A percentile compares a stretch with the other conserved stretches of the same genome.
phyloP scores from a whole-genome alignment of 1,140 invertebrate species.

The fruit fly (Drosophila melanogaster) region DNA sequence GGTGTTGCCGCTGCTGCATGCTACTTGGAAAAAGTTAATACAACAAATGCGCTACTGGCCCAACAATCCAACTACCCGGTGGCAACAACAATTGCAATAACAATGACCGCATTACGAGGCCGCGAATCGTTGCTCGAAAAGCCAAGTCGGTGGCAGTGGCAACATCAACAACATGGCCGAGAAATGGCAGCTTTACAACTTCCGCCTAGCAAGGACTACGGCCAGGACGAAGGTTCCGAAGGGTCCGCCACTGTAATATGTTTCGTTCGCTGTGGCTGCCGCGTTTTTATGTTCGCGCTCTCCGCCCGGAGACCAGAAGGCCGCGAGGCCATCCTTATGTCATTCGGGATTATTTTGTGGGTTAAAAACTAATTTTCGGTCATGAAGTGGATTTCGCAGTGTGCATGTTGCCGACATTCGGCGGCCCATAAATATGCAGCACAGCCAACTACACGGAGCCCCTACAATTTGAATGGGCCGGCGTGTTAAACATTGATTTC shows the following conservation, averaged over 20 bases:
- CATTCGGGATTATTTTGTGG: constrained; percentile 83
- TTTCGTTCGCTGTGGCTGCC: constrained; percentile 34
- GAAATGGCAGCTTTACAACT: constrained; percentile 84
- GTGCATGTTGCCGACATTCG: constrained; percentile 66
- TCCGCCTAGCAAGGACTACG: constrained; percentile 69
- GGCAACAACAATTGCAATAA: constrained; percentile 67
- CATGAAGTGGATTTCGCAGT: constrained; percentile 75
- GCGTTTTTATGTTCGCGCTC: constrained; percentile 21
- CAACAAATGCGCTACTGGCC: constrained; percentile 71
- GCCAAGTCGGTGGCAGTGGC: constrained; percentile 53
- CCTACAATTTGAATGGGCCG: constrained; percentile 56
- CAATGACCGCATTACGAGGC: constrained; percentile 81
- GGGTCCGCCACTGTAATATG: constrained; percentile 19
- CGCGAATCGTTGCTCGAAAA: constrained; percentile 76
- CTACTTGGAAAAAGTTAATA: constrained; percentile 79
- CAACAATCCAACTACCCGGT: constrained; percentile 9
- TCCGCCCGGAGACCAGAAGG: constrained; percentile 36
- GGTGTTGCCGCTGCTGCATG: constrained; percentile 56
- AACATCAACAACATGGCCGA: constrained; percentile 72
- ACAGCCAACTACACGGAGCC: constrained; percentile 39
- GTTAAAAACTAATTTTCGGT: constrained; percentile 83
- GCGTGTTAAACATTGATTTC: constrained; percentile 40
- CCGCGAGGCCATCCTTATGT: constrained; percentile 69
- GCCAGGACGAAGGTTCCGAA: constrained; percentile 13
- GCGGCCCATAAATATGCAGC: constrained; percentile 73